Evolutionary conservation across 2,888 invertebrate species (phyloP).

Genomic region (Cordilura impudica): DNA sequence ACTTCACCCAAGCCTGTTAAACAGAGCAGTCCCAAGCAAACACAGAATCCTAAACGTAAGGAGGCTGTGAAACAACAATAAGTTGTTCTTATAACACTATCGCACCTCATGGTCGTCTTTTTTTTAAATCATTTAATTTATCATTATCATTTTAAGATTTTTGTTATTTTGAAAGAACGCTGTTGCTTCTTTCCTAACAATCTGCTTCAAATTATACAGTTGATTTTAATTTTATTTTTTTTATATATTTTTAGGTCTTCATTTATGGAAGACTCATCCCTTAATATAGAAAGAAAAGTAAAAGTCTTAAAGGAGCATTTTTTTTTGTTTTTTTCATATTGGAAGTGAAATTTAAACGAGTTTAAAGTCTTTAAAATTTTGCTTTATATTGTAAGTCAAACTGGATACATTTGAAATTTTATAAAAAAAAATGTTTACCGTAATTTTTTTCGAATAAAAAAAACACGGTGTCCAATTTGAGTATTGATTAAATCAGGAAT

Average conservation of each 20-base stretch:
- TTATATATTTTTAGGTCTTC: slow-evolving; percentile 45
- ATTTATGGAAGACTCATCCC: slow-evolving; percentile 44
- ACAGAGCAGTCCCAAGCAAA: slow-evolving; percentile 82
- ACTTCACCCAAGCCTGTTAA: slow-evolving; percentile 78
- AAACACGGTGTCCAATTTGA: no score
- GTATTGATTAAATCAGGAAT: no score
- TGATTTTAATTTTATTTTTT: slow-evolving; percentile 17
- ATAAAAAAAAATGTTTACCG: slow-evolving; percentile 11
- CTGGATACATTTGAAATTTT: slow-evolving; percentile 31
- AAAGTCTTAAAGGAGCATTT: slow-evolving; percentile 23
- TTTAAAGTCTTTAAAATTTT: slow-evolving; percentile 7
- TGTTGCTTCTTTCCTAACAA: neutral
- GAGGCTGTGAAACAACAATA: slow-evolving; percentile 78
- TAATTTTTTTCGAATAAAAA: slow-evolving; percentile 30
- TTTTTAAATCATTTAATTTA: slow-evolving; percentile 5
- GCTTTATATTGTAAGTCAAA: slow-evolving; percentile 27
- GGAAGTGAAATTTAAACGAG: slow-evolving; percentile 15
- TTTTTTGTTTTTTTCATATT: slow-evolving; percentile 17
- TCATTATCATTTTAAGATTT: slow-evolving; percentile 25
- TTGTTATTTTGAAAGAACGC: slow-evolving; percentile 27
- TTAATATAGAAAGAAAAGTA: slow-evolving; percentile 19
- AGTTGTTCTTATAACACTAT: neutral
- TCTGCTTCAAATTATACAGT: neutral
- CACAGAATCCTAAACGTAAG: slow-evolving; percentile 86
- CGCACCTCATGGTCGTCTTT: neutral